Conservation (phyloP, 2,888 invertebrate species). For the Protodeltote pygarga region DNA sequence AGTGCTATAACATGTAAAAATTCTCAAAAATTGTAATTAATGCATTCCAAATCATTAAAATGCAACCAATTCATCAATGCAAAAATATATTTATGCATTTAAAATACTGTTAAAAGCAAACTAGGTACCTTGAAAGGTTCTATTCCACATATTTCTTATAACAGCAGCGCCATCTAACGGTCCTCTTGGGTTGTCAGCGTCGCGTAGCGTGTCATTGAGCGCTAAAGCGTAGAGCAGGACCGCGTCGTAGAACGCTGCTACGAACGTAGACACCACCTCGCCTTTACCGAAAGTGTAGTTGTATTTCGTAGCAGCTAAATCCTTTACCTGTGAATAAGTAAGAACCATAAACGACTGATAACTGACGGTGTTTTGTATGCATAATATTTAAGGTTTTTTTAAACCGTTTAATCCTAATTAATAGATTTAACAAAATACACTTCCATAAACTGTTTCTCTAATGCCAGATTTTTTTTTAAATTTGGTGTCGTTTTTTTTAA, state of each 20-base stretch:
- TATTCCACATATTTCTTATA: constrained; percentile 94
- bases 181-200: constrained; percentile 75
- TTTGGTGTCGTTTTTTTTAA: no score
- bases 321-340: constrained; percentile 86
- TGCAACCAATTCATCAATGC: no score
- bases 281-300: constrained; percentile 91
- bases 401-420: background rate
- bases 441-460: no score
- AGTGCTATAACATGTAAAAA: background rate
- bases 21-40: background rate
- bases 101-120: background rate
- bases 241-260: constrained; percentile 98
- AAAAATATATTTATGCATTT: no score
- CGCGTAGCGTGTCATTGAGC: constrained; percentile 93
- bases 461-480: no score
- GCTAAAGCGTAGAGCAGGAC: constrained; percentile 97
- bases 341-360: no score
- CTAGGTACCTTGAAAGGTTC: constrained; percentile 92
- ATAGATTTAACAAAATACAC: no score
- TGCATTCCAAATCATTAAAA: no score
- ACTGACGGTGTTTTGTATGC: no score
- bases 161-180: constrained; percentile 94
- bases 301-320: constrained; percentile 89
- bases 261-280: constrained; percentile 95
- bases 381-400: no score